Percentiles rank a stretch among this genome's conserved stretches.
Evolutionary conservation across 2,797 vertebrate species (phyloP).

Genomic region (Craterocephalus amniculus): DNA sequence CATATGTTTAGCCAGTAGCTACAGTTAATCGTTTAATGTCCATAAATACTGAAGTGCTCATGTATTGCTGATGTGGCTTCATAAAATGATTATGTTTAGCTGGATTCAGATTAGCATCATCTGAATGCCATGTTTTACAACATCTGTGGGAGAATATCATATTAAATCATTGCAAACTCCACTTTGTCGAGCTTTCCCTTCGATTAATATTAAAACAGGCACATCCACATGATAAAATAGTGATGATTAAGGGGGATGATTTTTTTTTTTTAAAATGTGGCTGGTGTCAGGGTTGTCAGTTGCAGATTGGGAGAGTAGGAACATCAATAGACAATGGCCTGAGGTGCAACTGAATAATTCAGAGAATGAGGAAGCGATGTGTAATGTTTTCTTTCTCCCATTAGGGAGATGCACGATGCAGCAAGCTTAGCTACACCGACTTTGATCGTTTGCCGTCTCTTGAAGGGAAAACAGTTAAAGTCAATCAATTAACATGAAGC

Average conservation of each 20-base stretch:
- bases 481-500: slow-evolving; percentile 59
- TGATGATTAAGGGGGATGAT: slow-evolving; percentile 51
- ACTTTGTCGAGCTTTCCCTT: slow-evolving; percentile 46
- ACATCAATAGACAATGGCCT: slow-evolving; percentile 76
- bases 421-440: slow-evolving; percentile 41
- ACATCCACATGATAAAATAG: slow-evolving; percentile 67
- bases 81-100: slow-evolving; percentile 74
- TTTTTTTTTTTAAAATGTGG: slow-evolving; percentile 24
- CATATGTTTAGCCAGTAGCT: slow-evolving; percentile 77
- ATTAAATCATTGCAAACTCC: slow-evolving; percentile 38
- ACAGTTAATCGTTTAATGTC: slow-evolving; percentile 55
- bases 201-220: slow-evolving; percentile 65
- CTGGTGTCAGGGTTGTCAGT: slow-evolving; percentile 57
- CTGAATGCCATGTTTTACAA: slow-evolving; percentile 61
- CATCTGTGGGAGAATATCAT: slow-evolving; percentile 69
- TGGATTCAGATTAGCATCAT: slow-evolving; percentile 56
- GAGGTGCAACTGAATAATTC: slow-evolving; percentile 77
- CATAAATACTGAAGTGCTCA: slow-evolving; percentile 58
- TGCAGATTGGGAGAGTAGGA: slow-evolving; percentile 60
- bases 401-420: slow-evolving; percentile 54
- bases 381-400: slow-evolving; percentile 52
- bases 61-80: slow-evolving; percentile 61
- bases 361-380: slow-evolving; percentile 54
- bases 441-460: slow-evolving; percentile 72
- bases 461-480: slow-evolving; percentile 62